A percentile compares a stretch with the other conserved stretches of the same genome.
These are phyloP conservation scores for Yponomeuta plumbellus DNA, from an alignment of 2,888 invertebrate genomes.

Conservation along the genomic window DNA sequence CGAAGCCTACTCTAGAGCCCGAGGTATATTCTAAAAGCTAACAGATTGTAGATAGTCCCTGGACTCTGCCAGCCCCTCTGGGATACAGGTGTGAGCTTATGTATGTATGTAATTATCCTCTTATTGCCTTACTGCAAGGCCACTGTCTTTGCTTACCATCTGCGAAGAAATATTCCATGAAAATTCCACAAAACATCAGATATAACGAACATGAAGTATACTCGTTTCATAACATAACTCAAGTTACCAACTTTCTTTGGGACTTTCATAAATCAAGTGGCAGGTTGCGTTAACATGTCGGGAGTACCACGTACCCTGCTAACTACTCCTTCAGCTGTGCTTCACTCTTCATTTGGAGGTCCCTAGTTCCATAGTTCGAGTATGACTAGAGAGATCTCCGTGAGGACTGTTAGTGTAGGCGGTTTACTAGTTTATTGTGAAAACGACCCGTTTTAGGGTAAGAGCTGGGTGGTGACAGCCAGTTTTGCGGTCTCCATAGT, in stretches of 20 bases:
- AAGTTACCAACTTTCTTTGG: neutral
- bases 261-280: slow-evolving; percentile 9
- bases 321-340: neutral
- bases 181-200: no score
- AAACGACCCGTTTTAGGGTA: neutral
- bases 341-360: neutral
- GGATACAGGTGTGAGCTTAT: no score
- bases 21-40: no score
- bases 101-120: no score
- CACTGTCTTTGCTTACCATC: no score
- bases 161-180: no score
- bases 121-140: no score
- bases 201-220: neutral
- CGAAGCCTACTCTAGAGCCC: no score
- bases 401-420: neutral
- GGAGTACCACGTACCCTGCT: neutral
- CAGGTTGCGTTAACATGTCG: slow-evolving; percentile 8
- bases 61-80: no score
- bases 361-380: neutral
- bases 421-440: neutral
- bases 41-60: no score
- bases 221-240: neutral
- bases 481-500: neutral
- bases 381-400: neutral
- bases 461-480: neutral